Base-by-base conservation (phyloP, 2,113 vertebrate genomes). In the Gymnorhina tibicen region DNA sequence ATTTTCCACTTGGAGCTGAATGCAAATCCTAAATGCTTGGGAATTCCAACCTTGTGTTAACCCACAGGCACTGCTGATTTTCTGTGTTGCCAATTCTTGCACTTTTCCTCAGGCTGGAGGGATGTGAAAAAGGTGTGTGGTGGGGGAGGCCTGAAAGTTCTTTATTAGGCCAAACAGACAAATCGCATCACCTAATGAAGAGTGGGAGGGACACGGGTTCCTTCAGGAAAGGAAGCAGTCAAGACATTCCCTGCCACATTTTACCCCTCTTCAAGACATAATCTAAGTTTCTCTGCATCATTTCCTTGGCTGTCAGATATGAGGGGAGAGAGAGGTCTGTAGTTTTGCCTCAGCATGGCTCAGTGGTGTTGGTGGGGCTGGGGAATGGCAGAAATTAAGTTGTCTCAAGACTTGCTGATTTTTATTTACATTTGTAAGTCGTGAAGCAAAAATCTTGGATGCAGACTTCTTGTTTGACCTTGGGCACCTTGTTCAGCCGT, bases 311-410 rank as follows among this genome's bases (percentile, higher is more conserved):
- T 46, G 68, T 21, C 49, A 53, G 30, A 7, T 4, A 5, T 0
- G 11, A 84, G 52, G 9, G 32, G 26, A 46, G 13, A 17, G 30
- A 37, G 21, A 24, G 6, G 1, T 6, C 23, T 26, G 4, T 1
- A 4, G 17, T 26, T 26, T 55, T 55, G n/a, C 53, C 68, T 44
- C 44, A 35, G 81, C 44, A 5, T 14, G 4, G 52, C 30, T 56
- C 49, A 2, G 21, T 35, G 56, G 16, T 0, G 1, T 9, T 39
- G 24, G 14, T 4, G 1, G 37, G 22, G 23, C 2, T 26, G 37
- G 20, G 23, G 6, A 41, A 20, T 6, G 22, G 82, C 60, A 75
- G 39, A 50, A 66, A 33, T 78, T 2, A 16, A 28, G 30, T 35
- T 47, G 15, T 42, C 39, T 73, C 2, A 5, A 60, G 73, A 47